Evolutionary conservation across 2,113 vertebrate species (phyloP).

Genomic region (Okapia johnstoni): DNA sequence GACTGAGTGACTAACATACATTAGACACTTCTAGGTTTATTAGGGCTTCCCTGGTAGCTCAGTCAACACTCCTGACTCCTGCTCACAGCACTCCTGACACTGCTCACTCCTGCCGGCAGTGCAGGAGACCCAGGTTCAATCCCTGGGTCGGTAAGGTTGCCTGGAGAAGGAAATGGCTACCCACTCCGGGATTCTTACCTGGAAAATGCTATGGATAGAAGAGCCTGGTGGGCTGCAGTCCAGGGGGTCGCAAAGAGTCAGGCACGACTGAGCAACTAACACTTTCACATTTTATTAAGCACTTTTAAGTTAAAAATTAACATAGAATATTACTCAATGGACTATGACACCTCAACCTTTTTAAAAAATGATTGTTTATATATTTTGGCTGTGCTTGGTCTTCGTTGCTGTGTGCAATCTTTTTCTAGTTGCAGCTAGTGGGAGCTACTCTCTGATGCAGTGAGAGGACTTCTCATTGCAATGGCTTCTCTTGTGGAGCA

Average conservation of each 20-base stretch:
- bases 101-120: not conserved
- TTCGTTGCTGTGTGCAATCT: rapidly evolving
- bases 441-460: not conserved
- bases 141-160: not conserved
- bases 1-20: not conserved
- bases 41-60: not conserved
- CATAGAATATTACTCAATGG: not conserved
- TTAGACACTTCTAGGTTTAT: not conserved
- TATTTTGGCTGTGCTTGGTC: not conserved
- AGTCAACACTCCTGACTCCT: too few relatives aligned
- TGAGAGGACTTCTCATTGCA: not conserved
- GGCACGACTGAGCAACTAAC: not conserved
- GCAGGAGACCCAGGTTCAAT: not conserved
- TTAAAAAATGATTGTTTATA: not conserved
- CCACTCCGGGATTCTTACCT: not conserved
- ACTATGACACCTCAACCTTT: not conserved
- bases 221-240: not conserved
- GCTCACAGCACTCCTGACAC: too few relatives aligned
- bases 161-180: not conserved
- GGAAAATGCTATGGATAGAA: not conserved
- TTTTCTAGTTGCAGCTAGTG: not conserved
- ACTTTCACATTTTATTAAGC: not conserved
- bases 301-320: not conserved
- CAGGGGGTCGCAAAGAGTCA: not conserved
- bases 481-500: not conserved